These are phyloP conservation scores for Drosophila subsilvestris DNA, from an alignment of 2,888 invertebrate species.

Conservation along the genomic window DNA sequence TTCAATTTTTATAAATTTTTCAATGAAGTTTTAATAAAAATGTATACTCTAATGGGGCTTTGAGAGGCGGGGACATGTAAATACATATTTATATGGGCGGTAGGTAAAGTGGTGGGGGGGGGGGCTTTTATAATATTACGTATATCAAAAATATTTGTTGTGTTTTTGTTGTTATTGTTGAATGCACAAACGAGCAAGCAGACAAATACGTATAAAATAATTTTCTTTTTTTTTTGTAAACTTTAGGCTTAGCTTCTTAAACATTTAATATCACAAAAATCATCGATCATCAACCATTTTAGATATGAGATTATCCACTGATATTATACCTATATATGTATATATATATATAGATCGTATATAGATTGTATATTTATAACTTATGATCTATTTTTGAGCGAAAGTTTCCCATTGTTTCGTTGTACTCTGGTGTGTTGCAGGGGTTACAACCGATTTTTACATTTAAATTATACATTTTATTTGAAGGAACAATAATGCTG, in stretches of 20 bases:
- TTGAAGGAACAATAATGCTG: slow-evolving; percentile 82
- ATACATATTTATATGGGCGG: neutral
- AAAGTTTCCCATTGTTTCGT: slow-evolving; percentile 75
- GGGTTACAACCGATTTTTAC: slow-evolving; percentile 66
- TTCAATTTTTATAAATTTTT: slow-evolving; percentile 44
- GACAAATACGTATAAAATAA: slow-evolving; percentile 46
- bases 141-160: slow-evolving; percentile 63
- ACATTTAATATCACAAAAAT: slow-evolving; percentile 65
- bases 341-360: slow-evolving; percentile 19
- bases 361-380: slow-evolving; percentile 1
- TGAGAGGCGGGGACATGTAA: neutral
- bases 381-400: slow-evolving; percentile 59
- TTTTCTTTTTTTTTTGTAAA: slow-evolving; percentile 58
- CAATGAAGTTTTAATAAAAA: slow-evolving; percentile 42
- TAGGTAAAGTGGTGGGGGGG: neutral
- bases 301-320: slow-evolving; percentile 54
- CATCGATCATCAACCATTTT: neutral
- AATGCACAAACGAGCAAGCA: slow-evolving; percentile 63
- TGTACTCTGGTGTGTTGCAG: slow-evolving; percentile 63
- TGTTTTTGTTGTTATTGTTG: slow-evolving; percentile 43
- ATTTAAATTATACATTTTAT: slow-evolving; percentile 41
- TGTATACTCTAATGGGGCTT: neutral
- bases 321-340: slow-evolving; percentile 21
- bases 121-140: slow-evolving; percentile 48
- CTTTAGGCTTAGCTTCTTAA: slow-evolving; percentile 68